Evolutionary conservation across 2,888 invertebrate species (phyloP).

Genomic region (Lysandra bellargus): DNA sequence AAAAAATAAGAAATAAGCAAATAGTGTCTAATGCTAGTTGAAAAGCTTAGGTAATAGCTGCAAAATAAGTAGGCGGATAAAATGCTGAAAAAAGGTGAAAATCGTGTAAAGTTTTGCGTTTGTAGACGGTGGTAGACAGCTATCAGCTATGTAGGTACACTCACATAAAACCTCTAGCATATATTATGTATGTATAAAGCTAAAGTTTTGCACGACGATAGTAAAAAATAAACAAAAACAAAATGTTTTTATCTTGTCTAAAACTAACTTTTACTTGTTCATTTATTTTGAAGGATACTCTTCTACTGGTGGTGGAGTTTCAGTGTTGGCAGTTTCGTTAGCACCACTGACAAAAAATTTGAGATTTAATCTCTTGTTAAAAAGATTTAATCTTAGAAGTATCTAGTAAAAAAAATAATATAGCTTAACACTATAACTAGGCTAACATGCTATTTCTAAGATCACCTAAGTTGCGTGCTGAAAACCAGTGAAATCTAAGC

Average conservation of each 20-base stretch:
- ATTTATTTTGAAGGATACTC: slow-evolving; percentile 35
- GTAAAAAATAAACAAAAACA: neutral
- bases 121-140: too few species aligned
- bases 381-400: neutral
- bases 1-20: too few species aligned
- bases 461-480: too few species aligned
- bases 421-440: too few species aligned
- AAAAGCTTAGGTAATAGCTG: too few species aligned
- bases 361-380: neutral
- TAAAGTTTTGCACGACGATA: neutral
- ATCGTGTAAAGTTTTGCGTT: too few species aligned
- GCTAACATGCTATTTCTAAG: too few species aligned
- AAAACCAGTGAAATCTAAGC: too few species aligned
- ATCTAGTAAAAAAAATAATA: neutral
- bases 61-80: too few species aligned
- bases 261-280: slow-evolving; percentile 36
- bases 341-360: slow-evolving; percentile 37
- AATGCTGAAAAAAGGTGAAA: too few species aligned
- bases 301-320: slow-evolving; percentile 35
- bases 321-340: slow-evolving; percentile 36
- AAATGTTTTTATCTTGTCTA: neutral
- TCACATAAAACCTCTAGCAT: neutral
- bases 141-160: too few species aligned
- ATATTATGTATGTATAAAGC: neutral
- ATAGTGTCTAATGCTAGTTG: too few species aligned